These are phyloP conservation scores for Pristionchus exspectatus DNA, from an alignment of 2,888 invertebrate species.

Conservation along the genomic window DNA sequence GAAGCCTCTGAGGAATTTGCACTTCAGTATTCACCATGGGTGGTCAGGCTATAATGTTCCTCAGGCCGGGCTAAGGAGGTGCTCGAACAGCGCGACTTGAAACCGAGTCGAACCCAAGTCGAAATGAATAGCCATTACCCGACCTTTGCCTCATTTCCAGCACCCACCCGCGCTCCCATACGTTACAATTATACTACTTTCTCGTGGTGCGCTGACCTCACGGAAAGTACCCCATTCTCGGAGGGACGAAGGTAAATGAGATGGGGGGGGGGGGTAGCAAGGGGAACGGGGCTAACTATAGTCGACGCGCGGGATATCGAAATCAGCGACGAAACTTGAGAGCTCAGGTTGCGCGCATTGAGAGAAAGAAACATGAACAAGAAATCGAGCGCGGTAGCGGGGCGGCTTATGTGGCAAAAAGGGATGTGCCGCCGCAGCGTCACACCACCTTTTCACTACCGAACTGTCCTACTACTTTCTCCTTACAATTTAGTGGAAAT, in stretches of 20 bases:
- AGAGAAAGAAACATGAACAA: neutral
- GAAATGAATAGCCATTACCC: neutral
- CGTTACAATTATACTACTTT: conserved; percentile 45
- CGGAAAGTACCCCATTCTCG: conserved; percentile 34
- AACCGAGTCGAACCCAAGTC: neutral
- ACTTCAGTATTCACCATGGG: neutral
- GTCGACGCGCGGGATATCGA: neutral
- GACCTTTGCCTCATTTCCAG: conserved; percentile 42
- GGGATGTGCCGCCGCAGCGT: neutral
- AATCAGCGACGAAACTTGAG: neutral
- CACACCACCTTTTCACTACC: conserved; percentile 45
- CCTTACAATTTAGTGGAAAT: neutral
- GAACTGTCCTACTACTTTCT: neutral
- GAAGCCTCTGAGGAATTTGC: conserved; percentile 45
- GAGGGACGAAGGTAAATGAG: neutral
- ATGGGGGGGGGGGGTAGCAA: neutral
- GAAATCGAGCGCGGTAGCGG: neutral
- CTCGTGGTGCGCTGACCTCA: neutral
- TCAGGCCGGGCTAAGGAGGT: neutral
- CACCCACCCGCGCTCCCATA: conserved; percentile 29
- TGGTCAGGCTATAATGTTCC: neutral
- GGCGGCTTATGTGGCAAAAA: conserved; percentile 18
- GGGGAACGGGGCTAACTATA: neutral
- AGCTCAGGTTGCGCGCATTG: neutral
- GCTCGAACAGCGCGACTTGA: neutral